phyloP scores from a whole-genome alignment of 2,113 vertebrate species.

The Sus scrofa region DNA sequence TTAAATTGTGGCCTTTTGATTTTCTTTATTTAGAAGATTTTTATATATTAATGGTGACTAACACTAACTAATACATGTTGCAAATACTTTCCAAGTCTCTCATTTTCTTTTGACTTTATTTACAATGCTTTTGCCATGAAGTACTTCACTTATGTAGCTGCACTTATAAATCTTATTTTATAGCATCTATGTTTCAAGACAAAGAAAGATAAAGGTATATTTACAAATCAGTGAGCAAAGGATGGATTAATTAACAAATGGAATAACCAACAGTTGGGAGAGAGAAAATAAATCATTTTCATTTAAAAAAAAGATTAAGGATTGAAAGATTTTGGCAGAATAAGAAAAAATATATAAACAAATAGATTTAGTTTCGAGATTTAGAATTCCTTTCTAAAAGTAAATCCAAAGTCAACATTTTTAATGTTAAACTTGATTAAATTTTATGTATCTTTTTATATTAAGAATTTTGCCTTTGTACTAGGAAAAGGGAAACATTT shows the following conservation, averaged over 20 bases:
- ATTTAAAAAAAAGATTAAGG: background rate
- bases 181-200: background rate
- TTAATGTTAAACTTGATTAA: background rate
- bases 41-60: background rate
- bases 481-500: background rate
- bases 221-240: background rate
- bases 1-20: background rate
- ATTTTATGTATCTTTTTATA: background rate
- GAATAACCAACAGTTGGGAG: background rate
- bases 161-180: slow-evolving; percentile 8
- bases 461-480: background rate
- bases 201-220: background rate
- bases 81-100: background rate
- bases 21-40: background rate
- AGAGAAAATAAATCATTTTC: background rate
- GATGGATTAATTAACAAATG: background rate
- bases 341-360: background rate
- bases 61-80: background rate
- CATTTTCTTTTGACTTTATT: background rate
- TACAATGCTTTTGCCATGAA: background rate
- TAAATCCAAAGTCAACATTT: background rate
- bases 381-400: background rate
- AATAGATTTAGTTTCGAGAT: background rate
- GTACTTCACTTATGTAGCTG: background rate
- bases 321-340: background rate